Base-by-base conservation (phyloP, 2,113 vertebrate genomes). In the Patagioenas fasciata region DNA sequence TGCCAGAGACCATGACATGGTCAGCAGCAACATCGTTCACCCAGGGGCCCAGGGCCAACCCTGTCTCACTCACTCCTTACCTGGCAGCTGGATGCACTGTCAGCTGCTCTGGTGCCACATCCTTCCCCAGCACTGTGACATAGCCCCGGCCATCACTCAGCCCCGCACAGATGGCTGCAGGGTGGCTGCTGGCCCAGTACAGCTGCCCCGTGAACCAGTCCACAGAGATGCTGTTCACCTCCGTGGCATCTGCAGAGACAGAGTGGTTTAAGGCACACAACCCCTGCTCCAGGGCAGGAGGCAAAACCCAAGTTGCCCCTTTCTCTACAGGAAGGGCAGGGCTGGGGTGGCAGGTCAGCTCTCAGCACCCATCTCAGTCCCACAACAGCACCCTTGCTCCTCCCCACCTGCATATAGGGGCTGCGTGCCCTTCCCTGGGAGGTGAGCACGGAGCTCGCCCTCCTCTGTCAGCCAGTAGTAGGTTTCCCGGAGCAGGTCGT, bases 171-270 rank as follows among this genome's bases (percentile, higher is more conserved):
- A 99, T 98, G 2, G 97, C 97, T 67, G 94, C 89, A 0, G 97
- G 97, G 36, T 93, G 96, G 73, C 94, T 96, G 96, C 98, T 99
- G 51, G 98, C 97, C 99, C 99, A 99, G 80, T 98, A 99, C 6
- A 99, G 86, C 77, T 99, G 98, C 23, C 99, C 98, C 34, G 97
- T 99, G 67, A 98, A 95, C 99, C 99, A 99, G 97, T 99, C 99
- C 89, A 98, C 94, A 7, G 98, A 98, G 85, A 99, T 95, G 94
- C 98, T 98, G 65, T 96, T 98, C 75, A 99, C 97, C 34, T 98
- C 97, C 71, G 89, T 79, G 0, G 97, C 94, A 28, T 98, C 99
- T 99, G 88, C 19, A 64, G 82, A 88, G 21, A 94, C 21, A 44
- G 29, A 87, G 12, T 1, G 5, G 32, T 66, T 85, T 65, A 75